These are phyloP conservation scores for Bambusicola thoracicus DNA, from an alignment of 2,113 vertebrate genomes.

Conservation along the genomic window DNA sequence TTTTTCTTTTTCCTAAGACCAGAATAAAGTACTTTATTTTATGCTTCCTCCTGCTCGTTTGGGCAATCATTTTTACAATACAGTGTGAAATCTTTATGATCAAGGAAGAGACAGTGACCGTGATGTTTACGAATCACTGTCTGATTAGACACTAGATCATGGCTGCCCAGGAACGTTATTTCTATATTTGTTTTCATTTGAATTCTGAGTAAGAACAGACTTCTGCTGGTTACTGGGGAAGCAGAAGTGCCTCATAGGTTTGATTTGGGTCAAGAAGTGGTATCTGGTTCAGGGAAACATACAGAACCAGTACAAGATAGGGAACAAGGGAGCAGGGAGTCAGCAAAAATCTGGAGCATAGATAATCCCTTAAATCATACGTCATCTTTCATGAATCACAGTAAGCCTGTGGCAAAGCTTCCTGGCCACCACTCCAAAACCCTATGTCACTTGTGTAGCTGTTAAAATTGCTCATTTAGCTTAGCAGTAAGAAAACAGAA, in stretches of 20 bases:
- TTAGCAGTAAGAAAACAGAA: neutral
- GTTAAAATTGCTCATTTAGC: neutral
- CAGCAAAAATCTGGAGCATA: neutral
- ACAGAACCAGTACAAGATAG: neutral
- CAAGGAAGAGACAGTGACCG: neutral
- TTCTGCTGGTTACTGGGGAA: neutral
- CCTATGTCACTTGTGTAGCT: neutral
- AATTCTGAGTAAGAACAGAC: neutral
- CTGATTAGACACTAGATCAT: neutral
- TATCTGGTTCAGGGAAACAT: neutral
- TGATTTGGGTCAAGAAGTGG: neutral
- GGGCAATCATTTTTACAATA: neutral
- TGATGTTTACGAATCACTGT: neutral
- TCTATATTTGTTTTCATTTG: neutral
- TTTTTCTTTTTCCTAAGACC: neutral
- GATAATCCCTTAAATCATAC: neutral
- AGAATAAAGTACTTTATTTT: conserved; percentile 24
- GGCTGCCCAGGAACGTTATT: neutral
- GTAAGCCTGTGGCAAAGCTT: neutral
- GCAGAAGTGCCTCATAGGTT: neutral
- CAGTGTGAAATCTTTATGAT: neutral
- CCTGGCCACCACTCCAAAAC: neutral
- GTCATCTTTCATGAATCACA: neutral
- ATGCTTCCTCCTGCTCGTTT: neutral
- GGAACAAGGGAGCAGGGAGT: neutral